Evolutionary conservation across 2,888 invertebrate genomes (phyloP), one percentile per base, ranked within the genome.

Genomic region (Ctenicera cuprea): DNA sequence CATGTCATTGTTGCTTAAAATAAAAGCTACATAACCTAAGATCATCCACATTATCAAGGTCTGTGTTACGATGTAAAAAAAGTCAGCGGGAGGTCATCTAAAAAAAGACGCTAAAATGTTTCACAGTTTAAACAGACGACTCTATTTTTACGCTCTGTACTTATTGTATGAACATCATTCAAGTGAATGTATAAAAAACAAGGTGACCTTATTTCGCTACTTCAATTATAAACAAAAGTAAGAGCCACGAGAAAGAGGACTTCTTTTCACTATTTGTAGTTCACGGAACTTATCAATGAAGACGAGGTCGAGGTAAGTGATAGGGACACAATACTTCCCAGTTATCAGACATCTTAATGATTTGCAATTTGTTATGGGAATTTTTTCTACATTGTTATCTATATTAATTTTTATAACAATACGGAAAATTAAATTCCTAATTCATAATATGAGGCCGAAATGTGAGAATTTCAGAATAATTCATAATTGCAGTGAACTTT

Each of bases 271-370:
- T 33, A 59, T 14, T 16, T 59, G 16, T 14, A 59, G 14, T 59
- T 11, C 18, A 48, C 18, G 3, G 37, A 3, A 22, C 50, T 50
- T 59, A 59, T 59, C 59, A 37, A 59, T 37, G 37, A 37, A 26
- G 59, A 38, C 37, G 59, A 59, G 59, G 59, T 37, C 59, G 59
- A 59, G 59, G 59, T 59, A 59, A 59, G 37, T 48, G 48, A 16
- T 18, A 20, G 18, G 4, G 18, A 18, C 20, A 48, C 48, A 48
- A 48, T 48, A 20, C 16, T 48, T 48, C 20, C 16, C 16, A 11
- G 20, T 48, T 16, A 14, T 48, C 16, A 48, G 16, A 48, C 20
- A 11, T 16, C 18, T 33, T 33, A 8, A 33, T 33, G 9, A 33
- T 9, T 4, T 33, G 33, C 33, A 33, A 33, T 33, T 33, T 33